These are phyloP conservation scores for Malacoraja senta DNA, from an alignment of 2,797 vertebrate species.

Conservation along the genomic window DNA sequence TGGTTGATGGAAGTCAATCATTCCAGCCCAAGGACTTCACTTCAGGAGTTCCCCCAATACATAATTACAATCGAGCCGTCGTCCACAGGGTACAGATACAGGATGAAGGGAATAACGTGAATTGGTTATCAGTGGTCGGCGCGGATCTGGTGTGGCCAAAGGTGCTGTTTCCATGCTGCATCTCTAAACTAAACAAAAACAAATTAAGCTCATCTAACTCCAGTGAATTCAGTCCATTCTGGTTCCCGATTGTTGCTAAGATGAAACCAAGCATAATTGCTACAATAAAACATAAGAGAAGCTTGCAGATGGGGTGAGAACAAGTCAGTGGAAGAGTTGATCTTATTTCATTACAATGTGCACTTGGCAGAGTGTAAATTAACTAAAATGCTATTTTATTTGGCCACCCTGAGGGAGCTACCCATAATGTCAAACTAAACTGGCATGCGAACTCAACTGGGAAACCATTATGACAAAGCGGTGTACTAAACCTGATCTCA, in stretches of 20 bases:
- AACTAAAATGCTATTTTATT: background rate
- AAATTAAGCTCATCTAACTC: background rate
- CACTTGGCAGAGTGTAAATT: background rate
- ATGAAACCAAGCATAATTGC: background rate
- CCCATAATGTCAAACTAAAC: background rate
- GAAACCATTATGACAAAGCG: constrained; percentile 19
- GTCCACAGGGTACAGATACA: too few species aligned
- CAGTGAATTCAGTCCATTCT: background rate
- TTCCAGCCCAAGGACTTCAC: too few species aligned
- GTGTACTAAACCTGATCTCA: background rate
- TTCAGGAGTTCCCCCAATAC: too few species aligned
- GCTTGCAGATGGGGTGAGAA: background rate
- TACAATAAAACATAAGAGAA: background rate
- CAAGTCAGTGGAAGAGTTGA: background rate
- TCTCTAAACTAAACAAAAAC: background rate
- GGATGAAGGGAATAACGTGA: too few species aligned
- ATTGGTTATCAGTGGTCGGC: too few species aligned
- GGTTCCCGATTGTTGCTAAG: background rate
- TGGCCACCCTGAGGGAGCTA: background rate
- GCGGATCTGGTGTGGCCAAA: too few species aligned
- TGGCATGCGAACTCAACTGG: constrained; percentile 14
- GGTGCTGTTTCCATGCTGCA: too few species aligned
- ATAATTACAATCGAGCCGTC: too few species aligned
- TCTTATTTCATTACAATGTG: constrained; percentile 5
- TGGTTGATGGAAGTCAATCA: too few species aligned